Percentiles rank a stretch among this genome's conserved stretches.
Evolutionary conservation across 2,113 vertebrate genomes (phyloP).

Genomic region (Leptocoma aspasia): DNA sequence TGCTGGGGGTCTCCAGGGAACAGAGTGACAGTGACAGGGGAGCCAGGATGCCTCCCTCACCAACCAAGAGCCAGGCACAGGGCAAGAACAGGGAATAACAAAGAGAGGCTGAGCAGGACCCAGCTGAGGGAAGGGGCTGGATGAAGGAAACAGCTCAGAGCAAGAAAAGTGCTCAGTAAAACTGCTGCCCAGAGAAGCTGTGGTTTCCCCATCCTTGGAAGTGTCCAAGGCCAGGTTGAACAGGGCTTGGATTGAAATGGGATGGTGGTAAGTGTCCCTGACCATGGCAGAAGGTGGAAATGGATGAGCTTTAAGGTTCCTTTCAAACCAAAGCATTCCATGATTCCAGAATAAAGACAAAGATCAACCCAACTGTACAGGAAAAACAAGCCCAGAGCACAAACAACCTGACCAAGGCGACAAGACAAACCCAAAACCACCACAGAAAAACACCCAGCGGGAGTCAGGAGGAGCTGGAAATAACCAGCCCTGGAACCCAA

Average conservation of each 20-base stretch:
- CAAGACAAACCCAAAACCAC: neutral
- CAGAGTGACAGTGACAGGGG: neutral
- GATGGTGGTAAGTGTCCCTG: neutral
- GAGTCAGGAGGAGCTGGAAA: neutral
- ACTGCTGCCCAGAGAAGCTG: neutral
- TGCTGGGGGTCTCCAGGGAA: neutral
- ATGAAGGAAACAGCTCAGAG: neutral
- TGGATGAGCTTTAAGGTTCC: neutral
- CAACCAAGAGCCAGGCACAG: neutral
- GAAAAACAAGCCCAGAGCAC: neutral
- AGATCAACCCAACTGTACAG: rapidly evolving
- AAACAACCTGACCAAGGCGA: rapidly evolving
- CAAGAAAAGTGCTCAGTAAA: neutral
- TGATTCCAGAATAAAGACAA: neutral
- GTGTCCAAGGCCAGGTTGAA: neutral
- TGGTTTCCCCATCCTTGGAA: neutral
- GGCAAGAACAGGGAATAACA: neutral
- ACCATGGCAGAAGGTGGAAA: neutral
- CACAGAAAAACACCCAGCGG: rapidly evolving
- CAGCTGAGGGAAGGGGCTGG: neutral
- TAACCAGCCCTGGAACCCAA: neutral
- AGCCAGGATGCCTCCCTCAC: neutral
- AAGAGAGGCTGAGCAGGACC: neutral
- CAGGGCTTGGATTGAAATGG: neutral
- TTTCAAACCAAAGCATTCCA: neutral